Evolutionary conservation across 1,140 invertebrate species (phyloP).

Genomic region (Lineus longissimus): DNA sequence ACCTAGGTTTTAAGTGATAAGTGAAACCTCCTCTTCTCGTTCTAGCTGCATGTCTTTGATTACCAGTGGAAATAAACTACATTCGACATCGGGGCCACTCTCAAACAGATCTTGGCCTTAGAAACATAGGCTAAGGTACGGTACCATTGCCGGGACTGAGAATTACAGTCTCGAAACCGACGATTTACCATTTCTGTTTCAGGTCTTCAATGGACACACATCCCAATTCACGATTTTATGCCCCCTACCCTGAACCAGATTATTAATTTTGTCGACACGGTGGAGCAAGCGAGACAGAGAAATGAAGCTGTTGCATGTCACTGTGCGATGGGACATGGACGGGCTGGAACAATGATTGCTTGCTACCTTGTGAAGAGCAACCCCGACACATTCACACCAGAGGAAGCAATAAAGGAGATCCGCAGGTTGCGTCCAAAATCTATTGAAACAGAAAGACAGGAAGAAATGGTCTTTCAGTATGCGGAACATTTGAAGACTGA

Average conservation of each 20-base stretch:
- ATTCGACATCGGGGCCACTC: no score
- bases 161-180: no score
- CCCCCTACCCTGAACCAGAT: conserved; percentile 66
- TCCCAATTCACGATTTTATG: conserved; percentile 65
- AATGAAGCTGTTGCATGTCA: conserved; percentile 63
- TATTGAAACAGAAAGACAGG: conserved; percentile 66
- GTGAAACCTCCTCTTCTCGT: not conserved
- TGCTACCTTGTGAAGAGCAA: conserved; percentile 66
- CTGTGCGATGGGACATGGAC: conserved; percentile 64
- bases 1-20: not conserved
- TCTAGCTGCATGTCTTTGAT: no score
- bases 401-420: conserved; percentile 62
- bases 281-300: conserved; percentile 41
- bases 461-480: conserved; percentile 61
- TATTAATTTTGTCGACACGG: conserved; percentile 65
- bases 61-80: no score
- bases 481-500: conserved; percentile 55
- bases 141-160: no score
- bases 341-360: conserved; percentile 68
- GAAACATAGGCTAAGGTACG: no score
- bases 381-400: conserved; percentile 55
- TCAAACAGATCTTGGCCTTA: no score
- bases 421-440: conserved; percentile 63
- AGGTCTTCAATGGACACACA: conserved; percentile 57
- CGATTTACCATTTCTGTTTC: not conserved